Conservation (phyloP, 2,888 invertebrate species). For the Hydraecia micacea region DNA sequence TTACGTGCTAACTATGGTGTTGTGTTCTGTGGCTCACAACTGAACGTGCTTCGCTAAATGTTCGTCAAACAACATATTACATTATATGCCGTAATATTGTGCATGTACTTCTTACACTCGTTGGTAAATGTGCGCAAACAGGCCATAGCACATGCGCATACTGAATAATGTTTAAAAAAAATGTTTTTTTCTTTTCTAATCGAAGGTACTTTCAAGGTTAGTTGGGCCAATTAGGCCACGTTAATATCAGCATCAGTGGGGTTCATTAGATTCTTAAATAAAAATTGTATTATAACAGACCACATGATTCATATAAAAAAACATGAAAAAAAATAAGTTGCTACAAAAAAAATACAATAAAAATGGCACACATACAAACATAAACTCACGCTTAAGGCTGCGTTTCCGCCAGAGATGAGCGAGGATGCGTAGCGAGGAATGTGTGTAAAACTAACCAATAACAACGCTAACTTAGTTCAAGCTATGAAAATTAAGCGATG, state of each 20-base stretch:
- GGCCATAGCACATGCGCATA: background rate
- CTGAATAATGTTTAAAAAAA: background rate
- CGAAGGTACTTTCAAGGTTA: background rate
- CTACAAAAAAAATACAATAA: too few relatives aligned
- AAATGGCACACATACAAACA: too few relatives aligned
- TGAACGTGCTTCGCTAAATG: conserved; percentile 44
- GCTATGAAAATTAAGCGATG: too few relatives aligned
- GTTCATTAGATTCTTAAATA: background rate
- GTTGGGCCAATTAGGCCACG: background rate
- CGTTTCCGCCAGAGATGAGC: too few relatives aligned
- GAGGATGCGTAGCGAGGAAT: too few relatives aligned
- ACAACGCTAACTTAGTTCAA: too few relatives aligned
- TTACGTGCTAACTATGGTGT: conserved; percentile 54
- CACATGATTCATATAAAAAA: too few relatives aligned
- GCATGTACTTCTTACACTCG: background rate
- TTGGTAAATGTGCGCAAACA: background rate
- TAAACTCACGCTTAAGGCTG: background rate
- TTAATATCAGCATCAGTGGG: background rate
- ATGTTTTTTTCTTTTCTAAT: background rate
- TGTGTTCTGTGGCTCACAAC: conserved; percentile 24
- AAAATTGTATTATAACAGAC: too few relatives aligned
- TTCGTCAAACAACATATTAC: conserved; percentile 51
- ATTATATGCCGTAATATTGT: conserved; percentile 33
- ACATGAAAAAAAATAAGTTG: too few relatives aligned
- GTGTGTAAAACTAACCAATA: too few relatives aligned